Percentiles rank a stretch among this genome's conserved stretches.
Evolutionary conservation across 2,113 vertebrate genomes (phyloP).

Genomic region (Dicrurus megarhynchus): DNA sequence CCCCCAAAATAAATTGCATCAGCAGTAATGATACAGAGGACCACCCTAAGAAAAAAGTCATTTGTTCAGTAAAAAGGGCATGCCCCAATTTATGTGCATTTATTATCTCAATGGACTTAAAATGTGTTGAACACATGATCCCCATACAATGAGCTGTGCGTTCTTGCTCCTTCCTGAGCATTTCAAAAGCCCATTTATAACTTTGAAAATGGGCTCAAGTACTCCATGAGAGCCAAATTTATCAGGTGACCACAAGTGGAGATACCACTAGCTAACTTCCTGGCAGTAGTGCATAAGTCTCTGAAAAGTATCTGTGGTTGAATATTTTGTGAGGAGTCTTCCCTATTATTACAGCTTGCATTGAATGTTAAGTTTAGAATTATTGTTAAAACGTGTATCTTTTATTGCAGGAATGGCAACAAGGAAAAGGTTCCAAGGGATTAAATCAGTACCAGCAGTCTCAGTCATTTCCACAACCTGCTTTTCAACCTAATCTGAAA

Average conservation of each 20-base stretch:
- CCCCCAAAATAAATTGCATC: neutral
- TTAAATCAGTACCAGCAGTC: neutral
- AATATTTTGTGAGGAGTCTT: neutral
- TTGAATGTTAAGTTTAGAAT: neutral
- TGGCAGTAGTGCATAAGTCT: neutral
- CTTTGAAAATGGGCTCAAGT: neutral
- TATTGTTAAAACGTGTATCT: neutral
- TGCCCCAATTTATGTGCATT: neutral
- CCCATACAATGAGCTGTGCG: neutral
- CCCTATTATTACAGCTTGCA: neutral
- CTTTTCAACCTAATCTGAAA: neutral
- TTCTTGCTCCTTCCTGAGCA: neutral
- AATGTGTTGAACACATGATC: neutral
- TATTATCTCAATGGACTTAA: neutral
- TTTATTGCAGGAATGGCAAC: neutral
- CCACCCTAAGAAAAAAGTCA: neutral
- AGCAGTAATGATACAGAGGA: neutral
- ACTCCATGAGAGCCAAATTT: neutral
- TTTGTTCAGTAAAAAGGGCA: neutral
- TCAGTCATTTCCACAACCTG: neutral
- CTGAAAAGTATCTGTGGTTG: neutral
- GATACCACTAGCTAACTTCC: neutral
- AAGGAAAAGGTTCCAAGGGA: neutral
- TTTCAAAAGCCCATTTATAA: neutral
- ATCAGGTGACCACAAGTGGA: neutral